Conservation (phyloP, 1,140 invertebrate genomes). For the Drosophila prosaltans region DNA sequence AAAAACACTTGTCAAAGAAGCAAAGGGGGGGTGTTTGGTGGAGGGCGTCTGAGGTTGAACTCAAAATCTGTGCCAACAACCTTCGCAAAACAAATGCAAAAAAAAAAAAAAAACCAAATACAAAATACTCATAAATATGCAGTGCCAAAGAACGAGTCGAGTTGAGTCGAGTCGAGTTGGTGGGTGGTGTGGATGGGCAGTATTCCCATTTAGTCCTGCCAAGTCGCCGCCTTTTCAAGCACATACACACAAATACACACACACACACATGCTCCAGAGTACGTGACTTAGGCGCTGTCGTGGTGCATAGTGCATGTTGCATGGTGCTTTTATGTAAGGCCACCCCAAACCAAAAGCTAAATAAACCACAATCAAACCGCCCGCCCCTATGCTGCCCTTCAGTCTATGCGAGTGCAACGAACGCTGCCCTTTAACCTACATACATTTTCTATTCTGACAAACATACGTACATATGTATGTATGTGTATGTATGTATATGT, state of each 20-base stretch:
- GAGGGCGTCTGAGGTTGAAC: not conserved
- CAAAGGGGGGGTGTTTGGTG: not conserved
- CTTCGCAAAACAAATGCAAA: slow-evolving; percentile 39
- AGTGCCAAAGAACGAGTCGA: slow-evolving; percentile 33
- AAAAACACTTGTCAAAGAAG: not conserved
- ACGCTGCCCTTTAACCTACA: slow-evolving; percentile 78
- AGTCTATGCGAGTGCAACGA: slow-evolving; percentile 71
- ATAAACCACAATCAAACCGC: not conserved
- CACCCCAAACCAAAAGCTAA: slow-evolving; percentile 27
- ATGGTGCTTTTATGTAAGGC: slow-evolving; percentile 59
- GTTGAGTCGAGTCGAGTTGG: slow-evolving; percentile 6
- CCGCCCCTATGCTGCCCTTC: slow-evolving; percentile 53
- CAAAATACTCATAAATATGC: slow-evolving; percentile 59
- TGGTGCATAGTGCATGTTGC: slow-evolving; percentile 21
- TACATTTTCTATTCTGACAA: slow-evolving; percentile 19
- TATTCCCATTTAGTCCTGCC: slow-evolving; percentile 5
- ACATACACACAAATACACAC: slow-evolving; percentile 31
- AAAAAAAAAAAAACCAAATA: slow-evolving; percentile 11
- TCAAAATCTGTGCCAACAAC: slow-evolving; percentile 57
- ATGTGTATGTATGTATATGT: too few species aligned
- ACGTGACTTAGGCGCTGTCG: slow-evolving; percentile 61
- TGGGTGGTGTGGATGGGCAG: slow-evolving; percentile 17
- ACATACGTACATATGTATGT: too few species aligned
- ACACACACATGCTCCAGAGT: slow-evolving; percentile 45
- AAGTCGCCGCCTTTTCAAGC: slow-evolving; percentile 44